Percentiles rank a stretch among this genome's conserved stretches.
phyloP scores from a whole-genome alignment of 2,797 vertebrate genomes.

The Cirrhinus molitorella region DNA sequence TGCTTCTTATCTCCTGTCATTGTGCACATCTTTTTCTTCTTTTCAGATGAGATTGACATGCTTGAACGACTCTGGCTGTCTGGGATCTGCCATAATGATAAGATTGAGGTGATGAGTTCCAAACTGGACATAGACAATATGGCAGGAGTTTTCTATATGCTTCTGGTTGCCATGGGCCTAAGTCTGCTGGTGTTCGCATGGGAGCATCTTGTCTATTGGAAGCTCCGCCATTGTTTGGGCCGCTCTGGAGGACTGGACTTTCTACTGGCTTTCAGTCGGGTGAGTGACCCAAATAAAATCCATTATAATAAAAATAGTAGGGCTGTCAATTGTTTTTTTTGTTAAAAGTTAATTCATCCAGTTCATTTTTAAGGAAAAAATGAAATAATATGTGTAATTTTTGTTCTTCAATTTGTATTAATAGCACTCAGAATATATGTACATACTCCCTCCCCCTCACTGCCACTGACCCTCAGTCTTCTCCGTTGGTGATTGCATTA shows the following conservation, averaged over 20 bases:
- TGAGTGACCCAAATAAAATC: conserved; percentile 62
- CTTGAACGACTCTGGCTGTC: conserved; percentile 72
- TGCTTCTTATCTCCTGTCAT: conserved; percentile 43
- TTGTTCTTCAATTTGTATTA: conserved; percentile 6
- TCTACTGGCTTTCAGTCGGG: conserved; percentile 89
- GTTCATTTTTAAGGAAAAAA: background rate
- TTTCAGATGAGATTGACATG: conserved; percentile 79
- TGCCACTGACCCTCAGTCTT: background rate
- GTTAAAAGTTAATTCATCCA: background rate
- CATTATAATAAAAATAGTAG: background rate
- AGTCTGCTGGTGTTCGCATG: conserved; percentile 82
- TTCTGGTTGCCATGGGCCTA: conserved; percentile 82
- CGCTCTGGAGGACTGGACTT: conserved; percentile 86
- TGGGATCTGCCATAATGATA: conserved; percentile 75
- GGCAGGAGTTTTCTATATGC: conserved; percentile 85
- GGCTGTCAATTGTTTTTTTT: background rate
- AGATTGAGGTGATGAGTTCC: conserved; percentile 87
- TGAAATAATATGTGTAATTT: background rate
- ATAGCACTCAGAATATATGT: conserved; percentile 3
- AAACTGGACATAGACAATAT: conserved; percentile 86
- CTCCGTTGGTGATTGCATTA: conserved; percentile 7
- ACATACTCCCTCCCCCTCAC: background rate
- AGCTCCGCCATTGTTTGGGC: conserved; percentile 86
- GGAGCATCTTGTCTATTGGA: conserved; percentile 91
- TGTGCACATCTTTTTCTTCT: conserved; percentile 13